A percentile compares a stretch with the other conserved stretches of the same genome.
These are phyloP conservation scores for Cistogaster globosa DNA, from an alignment of 2,888 invertebrate genomes.

Conservation along the genomic window DNA sequence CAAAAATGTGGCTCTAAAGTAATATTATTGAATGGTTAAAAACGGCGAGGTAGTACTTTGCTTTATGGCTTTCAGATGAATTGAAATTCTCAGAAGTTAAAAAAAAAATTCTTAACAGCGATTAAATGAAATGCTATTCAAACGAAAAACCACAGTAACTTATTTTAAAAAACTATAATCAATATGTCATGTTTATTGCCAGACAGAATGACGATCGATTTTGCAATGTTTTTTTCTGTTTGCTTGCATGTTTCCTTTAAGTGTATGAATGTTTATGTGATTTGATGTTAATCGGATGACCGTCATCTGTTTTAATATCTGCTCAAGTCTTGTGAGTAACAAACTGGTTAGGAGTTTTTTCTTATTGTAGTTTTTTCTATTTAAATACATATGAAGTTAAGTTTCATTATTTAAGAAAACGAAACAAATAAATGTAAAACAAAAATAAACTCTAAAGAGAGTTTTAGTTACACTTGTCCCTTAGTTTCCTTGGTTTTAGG, in stretches of 20 bases:
- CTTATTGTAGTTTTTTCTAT: not conserved
- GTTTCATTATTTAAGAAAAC: not conserved
- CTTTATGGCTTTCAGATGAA: slow-evolving; percentile 23
- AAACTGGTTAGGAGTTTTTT: slow-evolving; percentile 12
- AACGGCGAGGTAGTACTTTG: no score
- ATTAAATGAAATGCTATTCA: slow-evolving; percentile 19
- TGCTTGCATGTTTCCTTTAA: not conserved
- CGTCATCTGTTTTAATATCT: not conserved
- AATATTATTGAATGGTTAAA: not conserved
- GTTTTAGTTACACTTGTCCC: no score
- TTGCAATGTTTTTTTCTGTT: not conserved
- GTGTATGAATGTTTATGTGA: not conserved
- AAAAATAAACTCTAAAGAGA: not conserved
- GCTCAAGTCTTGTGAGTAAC: not conserved
- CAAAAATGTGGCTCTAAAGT: no score
- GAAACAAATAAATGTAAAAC: not conserved
- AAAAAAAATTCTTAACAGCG: slow-evolving; percentile 23
- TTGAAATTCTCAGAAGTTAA: slow-evolving; percentile 54
- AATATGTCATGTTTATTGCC: slow-evolving; percentile 5
- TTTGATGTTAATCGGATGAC: slow-evolving; percentile 9
- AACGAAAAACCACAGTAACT: not conserved
- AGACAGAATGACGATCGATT: slow-evolving; percentile 49
- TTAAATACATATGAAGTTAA: not conserved
- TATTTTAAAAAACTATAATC: not conserved
- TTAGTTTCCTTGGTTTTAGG: no score